Base-by-base conservation (phyloP, 1,140 invertebrate genomes). In the Ditylenchus dipsaci region DNA sequence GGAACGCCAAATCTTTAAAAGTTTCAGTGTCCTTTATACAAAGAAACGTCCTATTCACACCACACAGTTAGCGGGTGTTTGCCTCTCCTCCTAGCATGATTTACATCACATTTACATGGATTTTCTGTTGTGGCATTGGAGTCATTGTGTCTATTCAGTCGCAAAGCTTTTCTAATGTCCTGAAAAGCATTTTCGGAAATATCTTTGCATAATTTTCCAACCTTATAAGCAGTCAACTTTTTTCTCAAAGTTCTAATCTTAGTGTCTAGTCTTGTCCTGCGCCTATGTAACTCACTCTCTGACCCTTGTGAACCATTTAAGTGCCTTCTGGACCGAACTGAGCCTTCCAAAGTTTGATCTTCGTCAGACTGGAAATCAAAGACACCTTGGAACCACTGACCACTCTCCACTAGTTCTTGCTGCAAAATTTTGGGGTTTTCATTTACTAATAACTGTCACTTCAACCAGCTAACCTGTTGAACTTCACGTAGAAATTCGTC, bases 311-410 rank as follows among this genome's bases (percentile, higher is more conserved):
- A 7, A 53, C 3, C 8, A 8, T 21, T 21, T 3, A 17, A 21
- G 15, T 53, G n/a, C 15, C 49, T 53, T 26, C 15, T 53, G 3
- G 3, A 7, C 3, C 49, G 49, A 53, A 26, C 8, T 42, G 27
- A 17, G 26, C 43, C 49, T 26, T 63, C 26, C 42, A 13, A 5
- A 15, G 65, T 26, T 65, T 43, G n/a, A 0, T 60, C 27, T 19
- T 15, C 30, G 19, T 68, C 47, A 19, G 23, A 38, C 43, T 56
- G 19, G n/a, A 53, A 53, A 11, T 59, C 67, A 42, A 78, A 57
- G 38, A 68, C 62, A 23, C 78, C 77, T 67, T 79, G 77, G 58
- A 62, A 78, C 77, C 77, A 79, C 56, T 75, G 42, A 21, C 67
- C 43, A 1, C 67, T 61, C 30, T 71, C 65, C 9, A 77, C 19